Evolutionary conservation across 2,888 invertebrate genomes (phyloP).

Genomic region (Leucophenga maculata): DNA sequence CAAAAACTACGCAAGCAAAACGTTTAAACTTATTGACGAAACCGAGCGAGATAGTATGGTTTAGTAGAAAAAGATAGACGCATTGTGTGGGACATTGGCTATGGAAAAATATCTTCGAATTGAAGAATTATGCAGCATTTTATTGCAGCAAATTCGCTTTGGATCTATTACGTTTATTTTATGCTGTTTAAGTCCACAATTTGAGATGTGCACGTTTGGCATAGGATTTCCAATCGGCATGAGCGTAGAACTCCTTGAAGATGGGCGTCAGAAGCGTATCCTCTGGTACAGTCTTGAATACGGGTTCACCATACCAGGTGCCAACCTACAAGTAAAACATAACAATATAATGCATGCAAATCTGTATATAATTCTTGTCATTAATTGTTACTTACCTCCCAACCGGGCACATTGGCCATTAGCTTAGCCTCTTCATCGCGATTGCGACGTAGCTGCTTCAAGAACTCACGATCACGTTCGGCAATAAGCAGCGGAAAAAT

Average conservation of each 20-base stretch:
- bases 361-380: background rate
- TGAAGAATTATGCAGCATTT: background rate
- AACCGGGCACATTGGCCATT: constrained; percentile 92
- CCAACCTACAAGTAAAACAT: constrained; percentile 73
- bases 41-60: too few relatives aligned
- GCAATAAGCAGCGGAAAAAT: constrained; percentile 84
- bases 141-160: background rate
- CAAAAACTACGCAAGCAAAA: background rate
- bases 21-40: background rate
- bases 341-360: background rate
- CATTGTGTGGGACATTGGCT: background rate
- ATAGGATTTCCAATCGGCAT: constrained; percentile 75
- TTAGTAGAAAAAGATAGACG: background rate
- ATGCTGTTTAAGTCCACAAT: constrained; percentile 74
- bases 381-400: constrained; percentile 76
- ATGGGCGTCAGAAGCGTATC: constrained; percentile 78
- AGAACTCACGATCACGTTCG: constrained; percentile 86
- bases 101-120: background rate
- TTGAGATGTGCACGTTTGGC: constrained; percentile 74
- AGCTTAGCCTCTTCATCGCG: constrained; percentile 88
- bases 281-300: constrained; percentile 81
- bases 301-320: constrained; percentile 87
- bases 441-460: constrained; percentile 85
- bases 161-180: too few relatives aligned
- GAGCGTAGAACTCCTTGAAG: constrained; percentile 82